phyloP scores from a whole-genome alignment of 1,140 invertebrate species.

The Cepaea nemoralis region DNA sequence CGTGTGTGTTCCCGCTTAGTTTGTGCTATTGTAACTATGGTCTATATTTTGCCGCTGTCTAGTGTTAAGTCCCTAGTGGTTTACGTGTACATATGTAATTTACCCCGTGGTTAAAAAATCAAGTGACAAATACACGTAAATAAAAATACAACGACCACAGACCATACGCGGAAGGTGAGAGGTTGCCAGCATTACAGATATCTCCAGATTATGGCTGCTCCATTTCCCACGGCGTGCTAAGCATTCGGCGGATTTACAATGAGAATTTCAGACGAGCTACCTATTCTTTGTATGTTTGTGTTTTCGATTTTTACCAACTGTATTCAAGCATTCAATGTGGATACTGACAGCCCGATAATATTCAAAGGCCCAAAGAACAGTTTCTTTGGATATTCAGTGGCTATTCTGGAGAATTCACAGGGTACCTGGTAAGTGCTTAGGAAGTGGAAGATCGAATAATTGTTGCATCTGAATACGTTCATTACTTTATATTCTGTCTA shows the following conservation, averaged over 20 bases:
- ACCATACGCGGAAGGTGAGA: background rate
- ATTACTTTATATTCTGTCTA: background rate
- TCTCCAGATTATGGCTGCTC: background rate
- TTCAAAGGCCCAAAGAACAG: slow-evolving; percentile 86
- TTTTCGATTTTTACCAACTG: background rate
- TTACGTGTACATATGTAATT: no score
- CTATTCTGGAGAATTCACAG: slow-evolving; percentile 47
- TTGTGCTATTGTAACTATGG: no score
- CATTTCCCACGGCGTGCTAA: background rate
- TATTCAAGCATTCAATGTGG: slow-evolving; percentile 83
- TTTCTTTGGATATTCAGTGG: slow-evolving; percentile 56
- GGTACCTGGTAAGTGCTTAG: slow-evolving; percentile 49
- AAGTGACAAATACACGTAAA: no score
- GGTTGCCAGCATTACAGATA: background rate
- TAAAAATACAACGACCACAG: background rate
- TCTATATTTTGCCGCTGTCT: no score
- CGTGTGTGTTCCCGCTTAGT: no score
- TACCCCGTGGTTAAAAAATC: no score
- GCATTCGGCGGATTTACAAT: background rate
- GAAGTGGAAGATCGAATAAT: background rate
- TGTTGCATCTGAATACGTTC: no score
- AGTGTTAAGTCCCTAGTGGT: no score
- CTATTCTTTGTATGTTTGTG: background rate
- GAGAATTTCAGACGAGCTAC: background rate
- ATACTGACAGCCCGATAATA: slow-evolving; percentile 90